These are phyloP conservation scores for Gopherus evgoodei DNA, from an alignment of 2,113 vertebrate species.

Conservation along the genomic window DNA sequence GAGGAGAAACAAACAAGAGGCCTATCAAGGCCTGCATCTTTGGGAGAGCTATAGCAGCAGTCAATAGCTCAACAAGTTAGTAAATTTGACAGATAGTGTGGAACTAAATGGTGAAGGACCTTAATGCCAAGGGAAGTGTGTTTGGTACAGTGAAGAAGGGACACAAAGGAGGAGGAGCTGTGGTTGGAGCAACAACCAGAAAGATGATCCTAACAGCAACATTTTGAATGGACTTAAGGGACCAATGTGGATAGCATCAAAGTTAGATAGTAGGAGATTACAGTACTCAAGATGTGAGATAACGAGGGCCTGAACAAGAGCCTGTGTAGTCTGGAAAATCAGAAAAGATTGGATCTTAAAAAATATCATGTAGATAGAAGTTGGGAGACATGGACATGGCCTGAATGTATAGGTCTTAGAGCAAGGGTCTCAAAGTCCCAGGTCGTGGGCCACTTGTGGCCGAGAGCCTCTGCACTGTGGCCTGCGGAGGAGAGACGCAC, in stretches of 20 bases:
- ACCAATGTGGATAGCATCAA: background rate
- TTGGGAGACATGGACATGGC: background rate
- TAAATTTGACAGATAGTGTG: background rate
- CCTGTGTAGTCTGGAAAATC: background rate
- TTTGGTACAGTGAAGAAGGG: background rate
- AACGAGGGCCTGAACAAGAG: background rate
- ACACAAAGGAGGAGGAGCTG: background rate
- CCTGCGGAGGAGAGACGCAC: too few species aligned
- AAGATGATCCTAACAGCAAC: background rate
- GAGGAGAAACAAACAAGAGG: background rate
- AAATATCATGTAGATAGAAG: background rate
- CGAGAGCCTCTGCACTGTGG: too few species aligned
- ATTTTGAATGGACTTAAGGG: background rate
- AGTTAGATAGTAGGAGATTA: background rate
- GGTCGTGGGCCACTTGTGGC: too few species aligned
- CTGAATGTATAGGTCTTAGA: accelerated
- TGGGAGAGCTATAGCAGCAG: background rate
- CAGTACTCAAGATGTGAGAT: background rate
- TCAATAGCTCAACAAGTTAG: background rate
- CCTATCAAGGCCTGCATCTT: background rate
- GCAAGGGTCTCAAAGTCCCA: too few species aligned
- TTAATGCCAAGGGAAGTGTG: background rate
- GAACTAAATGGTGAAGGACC: background rate
- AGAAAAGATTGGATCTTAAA: background rate
- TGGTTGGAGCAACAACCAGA: background rate